These are phyloP conservation scores for Penaeus chinensis DNA, from an alignment of 1,140 invertebrate genomes.

Conservation along the genomic window DNA sequence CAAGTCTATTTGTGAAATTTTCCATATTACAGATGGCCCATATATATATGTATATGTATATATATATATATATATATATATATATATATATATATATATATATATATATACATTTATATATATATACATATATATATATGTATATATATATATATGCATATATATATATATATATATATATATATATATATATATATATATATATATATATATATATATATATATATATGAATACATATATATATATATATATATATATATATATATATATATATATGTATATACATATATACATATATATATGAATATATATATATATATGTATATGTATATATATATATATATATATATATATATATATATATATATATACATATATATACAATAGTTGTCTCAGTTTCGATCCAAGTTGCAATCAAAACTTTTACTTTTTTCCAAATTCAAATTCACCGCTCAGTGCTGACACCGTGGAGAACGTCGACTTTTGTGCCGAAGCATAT, in stretches of 20 bases:
- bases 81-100: no score
- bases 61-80: no score
- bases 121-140: no score
- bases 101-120: no score
- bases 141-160: no score
- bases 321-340: slow-evolving; percentile 33
- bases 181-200: slow-evolving; percentile 30
- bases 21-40: no score
- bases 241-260: slow-evolving; percentile 32
- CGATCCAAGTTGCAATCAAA: not conserved
- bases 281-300: not conserved
- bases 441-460: no score
- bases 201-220: slow-evolving; percentile 39
- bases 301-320: slow-evolving; percentile 2
- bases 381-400: not conserved
- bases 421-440: not conserved
- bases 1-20: no score
- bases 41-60: no score
- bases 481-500: no score
- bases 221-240: slow-evolving; percentile 36
- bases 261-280: slow-evolving; percentile 20
- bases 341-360: slow-evolving; percentile 23
- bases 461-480: no score
- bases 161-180: slow-evolving; percentile 24
- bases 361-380: slow-evolving; percentile 23